A percentile compares a stretch with the other conserved stretches of the same genome.
Conservation (phyloP, 1,140 invertebrate species). For the Popillia japonica region DNA sequence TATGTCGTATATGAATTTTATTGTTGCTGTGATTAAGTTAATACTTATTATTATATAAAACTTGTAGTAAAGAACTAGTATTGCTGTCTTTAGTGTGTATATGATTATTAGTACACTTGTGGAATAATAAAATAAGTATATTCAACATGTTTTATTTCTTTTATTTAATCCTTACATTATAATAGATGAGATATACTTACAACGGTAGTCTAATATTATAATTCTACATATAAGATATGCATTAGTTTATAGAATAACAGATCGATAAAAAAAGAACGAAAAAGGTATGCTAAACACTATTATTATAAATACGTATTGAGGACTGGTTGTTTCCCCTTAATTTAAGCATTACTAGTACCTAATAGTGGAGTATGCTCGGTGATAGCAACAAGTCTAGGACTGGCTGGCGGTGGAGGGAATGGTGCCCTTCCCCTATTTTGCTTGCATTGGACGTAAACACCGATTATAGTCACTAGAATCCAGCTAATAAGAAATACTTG, state of each 20-base stretch:
- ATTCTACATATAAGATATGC: not conserved
- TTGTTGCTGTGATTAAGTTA: conserved; percentile 62
- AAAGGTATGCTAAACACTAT: not conserved
- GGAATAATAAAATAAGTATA: conserved; percentile 46
- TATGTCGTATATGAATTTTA: conserved; percentile 58
- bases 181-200: not conserved
- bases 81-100: conserved; percentile 61
- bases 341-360: not conserved
- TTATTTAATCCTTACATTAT: not conserved
- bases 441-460: conserved; percentile 15
- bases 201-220: not conserved
- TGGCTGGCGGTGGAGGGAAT: conserved; percentile 33
- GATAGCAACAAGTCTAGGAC: conserved; percentile 2
- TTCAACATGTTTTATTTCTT: not conserved
- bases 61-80: conserved; percentile 35
- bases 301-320: not conserved
- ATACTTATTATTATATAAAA: conserved; percentile 35
- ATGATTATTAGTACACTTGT: conserved; percentile 51
- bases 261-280: not conserved
- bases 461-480: conserved; percentile 38
- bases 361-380: conserved; percentile 14
- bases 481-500: conserved; percentile 20
- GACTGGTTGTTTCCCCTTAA: not conserved
- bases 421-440: conserved; percentile 39
- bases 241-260: not conserved